Evolutionary conservation across 1,140 invertebrate species (phyloP).

Genomic region (Saccostrea glomerata): DNA sequence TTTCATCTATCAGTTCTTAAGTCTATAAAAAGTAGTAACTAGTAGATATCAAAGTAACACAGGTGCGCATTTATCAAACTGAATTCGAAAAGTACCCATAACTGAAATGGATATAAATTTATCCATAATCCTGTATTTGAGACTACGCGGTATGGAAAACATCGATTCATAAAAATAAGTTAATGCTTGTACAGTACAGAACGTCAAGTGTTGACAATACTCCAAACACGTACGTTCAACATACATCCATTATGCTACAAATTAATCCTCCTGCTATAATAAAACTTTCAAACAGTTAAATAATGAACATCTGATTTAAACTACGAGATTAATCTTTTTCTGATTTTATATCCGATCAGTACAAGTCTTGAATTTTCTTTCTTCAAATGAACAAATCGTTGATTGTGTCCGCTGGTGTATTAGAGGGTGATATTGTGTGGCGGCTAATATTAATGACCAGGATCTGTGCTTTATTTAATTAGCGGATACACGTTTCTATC

Average conservation of each 20-base stretch:
- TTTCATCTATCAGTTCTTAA: too few species aligned
- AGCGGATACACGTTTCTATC: neutral
- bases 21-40: too few species aligned
- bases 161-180: too few species aligned
- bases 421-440: neutral
- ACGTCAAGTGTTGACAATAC: neutral
- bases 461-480: slow-evolving; percentile 1
- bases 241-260: neutral
- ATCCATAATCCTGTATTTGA: too few species aligned
- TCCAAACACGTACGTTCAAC: neutral
- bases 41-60: too few species aligned
- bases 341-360: slow-evolving; percentile 14
- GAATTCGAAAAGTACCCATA: too few species aligned
- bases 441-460: slow-evolving; percentile 16
- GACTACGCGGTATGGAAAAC: too few species aligned
- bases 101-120: too few species aligned
- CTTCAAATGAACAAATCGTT: neutral
- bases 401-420: neutral
- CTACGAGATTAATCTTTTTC: slow-evolving; percentile 17
- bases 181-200: neutral
- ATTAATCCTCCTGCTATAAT: neutral
- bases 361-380: slow-evolving; percentile 9
- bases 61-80: too few species aligned
- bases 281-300: neutral
- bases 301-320: slow-evolving; percentile 34